Conservation (phyloP, 2,888 invertebrate genomes). For the Achlya flavicornis region DNA sequence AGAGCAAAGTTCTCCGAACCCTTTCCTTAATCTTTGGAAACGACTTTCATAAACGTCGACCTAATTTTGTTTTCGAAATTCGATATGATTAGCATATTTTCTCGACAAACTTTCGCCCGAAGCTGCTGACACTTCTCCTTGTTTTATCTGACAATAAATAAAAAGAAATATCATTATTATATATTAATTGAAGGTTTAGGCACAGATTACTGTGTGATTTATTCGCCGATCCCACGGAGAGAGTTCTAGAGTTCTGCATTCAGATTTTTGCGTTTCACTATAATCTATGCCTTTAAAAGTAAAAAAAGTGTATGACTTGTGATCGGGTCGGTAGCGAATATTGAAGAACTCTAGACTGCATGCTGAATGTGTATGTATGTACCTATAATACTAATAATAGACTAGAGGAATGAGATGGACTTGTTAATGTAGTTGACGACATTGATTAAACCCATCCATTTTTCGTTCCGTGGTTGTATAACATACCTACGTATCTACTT, state of each 20-base stretch:
- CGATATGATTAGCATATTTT: not conserved
- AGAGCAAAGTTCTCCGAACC: slow-evolving; percentile 2
- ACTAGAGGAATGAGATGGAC: not conserved
- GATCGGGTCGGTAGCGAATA: too few relatives aligned
- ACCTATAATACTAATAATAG: too few relatives aligned
- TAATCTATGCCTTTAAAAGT: too few relatives aligned
- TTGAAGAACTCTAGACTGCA: too few relatives aligned
- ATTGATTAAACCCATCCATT: slow-evolving; percentile 1
- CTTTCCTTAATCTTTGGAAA: not conserved
- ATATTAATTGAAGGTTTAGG: too few relatives aligned
- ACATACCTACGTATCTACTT: slow-evolving; percentile 25
- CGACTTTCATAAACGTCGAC: not conserved
- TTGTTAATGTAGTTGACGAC: not conserved
- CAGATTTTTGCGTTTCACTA: too few relatives aligned
- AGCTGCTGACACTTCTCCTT: not conserved
- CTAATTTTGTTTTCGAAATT: not conserved
- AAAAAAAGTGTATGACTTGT: not conserved
- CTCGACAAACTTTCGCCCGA: not conserved
- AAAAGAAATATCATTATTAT: too few relatives aligned
- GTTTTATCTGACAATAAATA: too few relatives aligned
- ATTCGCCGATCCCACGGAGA: too few relatives aligned
- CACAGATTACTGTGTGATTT: too few relatives aligned
- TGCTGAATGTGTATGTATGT: too few relatives aligned
- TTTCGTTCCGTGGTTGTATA: not conserved
- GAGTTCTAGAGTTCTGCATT: too few relatives aligned